Base-by-base conservation (phyloP, 2,888 invertebrate genomes). In the Tetramorium bicarinatum region DNA sequence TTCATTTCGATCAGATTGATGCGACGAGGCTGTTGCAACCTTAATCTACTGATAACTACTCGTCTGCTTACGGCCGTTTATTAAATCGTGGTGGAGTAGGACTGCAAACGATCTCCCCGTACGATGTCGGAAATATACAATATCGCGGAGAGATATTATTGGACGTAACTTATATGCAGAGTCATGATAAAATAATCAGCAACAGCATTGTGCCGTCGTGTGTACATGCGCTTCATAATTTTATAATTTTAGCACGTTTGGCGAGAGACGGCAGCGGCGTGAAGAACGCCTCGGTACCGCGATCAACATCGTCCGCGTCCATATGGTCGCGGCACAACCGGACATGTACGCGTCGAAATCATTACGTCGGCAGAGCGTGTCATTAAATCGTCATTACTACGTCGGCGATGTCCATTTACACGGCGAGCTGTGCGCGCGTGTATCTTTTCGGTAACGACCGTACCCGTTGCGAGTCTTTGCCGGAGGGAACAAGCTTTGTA, bases 371-470 rank as follows among this genome's bases (percentile, higher is more conserved):
- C 56, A 66, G 74, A 87, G 84, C 87, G 85, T 87, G 85, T 86
- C 90, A 91, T 91, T 91, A 91, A 91, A 91, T 89, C 86, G 89
- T 91, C 91, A 85, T 91, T 91, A 91, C 72, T 71, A 18, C 83
- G 89, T 66, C 71, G 80, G 61, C 72, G 49, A 83, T 81, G 79
- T 29, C 61, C 82, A 84, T 85, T 85, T 79, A 87, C 77, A 79
- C 69, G 79, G 54, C 75, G 77, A 75, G 77, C 82, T 75, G 69
- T 59, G 74, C 83, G 76, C 89, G 75, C 87, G 90, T 90, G 88
- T 83, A 82, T 88, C 83, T 87, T 90, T 89, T 87, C 74, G 89
- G 85, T 90, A 89, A 89, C 90, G 89, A 87, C 82, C 82, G 75
- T 86, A 59, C 85, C 82, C 85, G 87, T 75, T 82, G 66, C 76